Percentiles rank a stretch among this genome's conserved stretches.
These are phyloP conservation scores for Coccyzus lansbergi DNA, from an alignment of 2,797 vertebrate species.

Conservation along the genomic window DNA sequence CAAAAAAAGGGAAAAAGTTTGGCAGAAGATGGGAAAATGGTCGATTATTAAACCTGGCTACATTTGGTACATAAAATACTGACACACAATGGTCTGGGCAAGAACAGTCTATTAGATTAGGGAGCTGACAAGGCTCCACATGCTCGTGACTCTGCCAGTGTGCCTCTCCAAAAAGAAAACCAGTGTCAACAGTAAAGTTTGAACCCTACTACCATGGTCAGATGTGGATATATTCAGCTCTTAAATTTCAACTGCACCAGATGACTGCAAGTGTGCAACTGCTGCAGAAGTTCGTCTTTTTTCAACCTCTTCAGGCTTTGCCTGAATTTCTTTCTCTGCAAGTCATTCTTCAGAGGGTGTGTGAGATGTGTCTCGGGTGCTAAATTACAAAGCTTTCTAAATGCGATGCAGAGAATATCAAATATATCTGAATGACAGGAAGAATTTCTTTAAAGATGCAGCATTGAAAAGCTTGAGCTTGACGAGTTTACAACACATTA, in stretches of 20 bases:
- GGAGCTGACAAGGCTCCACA: slow-evolving; percentile 60
- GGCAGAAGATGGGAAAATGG: slow-evolving; percentile 50
- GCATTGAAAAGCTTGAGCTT: neutral
- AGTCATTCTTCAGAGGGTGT: neutral
- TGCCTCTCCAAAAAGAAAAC: slow-evolving; percentile 67
- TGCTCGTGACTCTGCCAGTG: slow-evolving; percentile 44
- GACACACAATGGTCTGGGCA: slow-evolving; percentile 66
- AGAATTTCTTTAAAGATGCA: neutral
- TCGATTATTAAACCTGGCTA: slow-evolving; percentile 56
- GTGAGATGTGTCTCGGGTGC: neutral
- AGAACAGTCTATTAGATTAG: slow-evolving; percentile 73
- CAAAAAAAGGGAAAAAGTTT: slow-evolving; percentile 19
- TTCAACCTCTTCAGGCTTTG: neutral
- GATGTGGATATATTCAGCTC: slow-evolving; percentile 56
- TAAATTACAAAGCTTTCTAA: neutral
- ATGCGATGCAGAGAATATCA: neutral
- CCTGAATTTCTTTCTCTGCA: neutral
- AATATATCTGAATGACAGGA: neutral
- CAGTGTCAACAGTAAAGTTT: slow-evolving; percentile 63
- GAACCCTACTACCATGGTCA: slow-evolving; percentile 35
- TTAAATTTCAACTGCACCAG: slow-evolving; percentile 62
- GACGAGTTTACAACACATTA: slow-evolving; percentile 11
- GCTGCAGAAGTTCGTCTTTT: slow-evolving; percentile 19
- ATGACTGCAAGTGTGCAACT: slow-evolving; percentile 58
- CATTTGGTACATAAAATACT: slow-evolving; percentile 58